Evolutionary conservation across 1,140 invertebrate genomes (phyloP).

Genomic region (Lysiphlebus fabarum): DNA sequence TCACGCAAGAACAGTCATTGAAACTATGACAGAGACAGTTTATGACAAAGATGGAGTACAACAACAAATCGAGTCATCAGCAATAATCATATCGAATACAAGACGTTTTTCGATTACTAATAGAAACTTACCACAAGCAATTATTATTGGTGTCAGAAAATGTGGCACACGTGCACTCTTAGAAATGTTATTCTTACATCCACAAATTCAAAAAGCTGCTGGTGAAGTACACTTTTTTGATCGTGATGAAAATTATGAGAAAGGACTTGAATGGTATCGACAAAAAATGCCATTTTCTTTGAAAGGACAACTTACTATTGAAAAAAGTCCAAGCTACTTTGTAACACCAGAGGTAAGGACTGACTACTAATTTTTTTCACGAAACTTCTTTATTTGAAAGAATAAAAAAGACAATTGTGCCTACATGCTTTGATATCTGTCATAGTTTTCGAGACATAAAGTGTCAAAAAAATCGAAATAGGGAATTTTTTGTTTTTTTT

Average conservation of each 20-base stretch:
- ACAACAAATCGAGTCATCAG: conserved; percentile 25
- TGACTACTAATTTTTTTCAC: background rate
- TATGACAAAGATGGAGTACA: conserved; percentile 33
- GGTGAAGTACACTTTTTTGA: conserved; percentile 95
- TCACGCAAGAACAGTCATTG: conserved; percentile 57
- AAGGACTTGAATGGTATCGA: conserved; percentile 89
- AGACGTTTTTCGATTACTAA: conserved; percentile 49
- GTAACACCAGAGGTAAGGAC: conserved; percentile 84
- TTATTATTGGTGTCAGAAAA: conserved; percentile 92
- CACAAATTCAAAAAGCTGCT: conserved; percentile 86
- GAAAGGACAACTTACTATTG: conserved; percentile 88
- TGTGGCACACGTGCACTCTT: conserved; percentile 89
- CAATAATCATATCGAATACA: conserved; percentile 46
- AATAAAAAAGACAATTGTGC: no score
- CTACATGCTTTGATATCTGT: no score
- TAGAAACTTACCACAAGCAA: conserved; percentile 68
- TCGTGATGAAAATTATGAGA: conserved; percentile 83
- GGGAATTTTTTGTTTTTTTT: no score
- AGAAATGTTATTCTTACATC: conserved; percentile 92
- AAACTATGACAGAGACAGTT: conserved; percentile 33
- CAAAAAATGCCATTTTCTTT: conserved; percentile 90
- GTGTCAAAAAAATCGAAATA: no score
- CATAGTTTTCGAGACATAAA: no score
- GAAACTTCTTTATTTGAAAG: no score
- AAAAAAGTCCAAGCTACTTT: conserved; percentile 97